Conservation (phyloP, 1,140 invertebrate genomes). For the Lepidostoma basale region DNA sequence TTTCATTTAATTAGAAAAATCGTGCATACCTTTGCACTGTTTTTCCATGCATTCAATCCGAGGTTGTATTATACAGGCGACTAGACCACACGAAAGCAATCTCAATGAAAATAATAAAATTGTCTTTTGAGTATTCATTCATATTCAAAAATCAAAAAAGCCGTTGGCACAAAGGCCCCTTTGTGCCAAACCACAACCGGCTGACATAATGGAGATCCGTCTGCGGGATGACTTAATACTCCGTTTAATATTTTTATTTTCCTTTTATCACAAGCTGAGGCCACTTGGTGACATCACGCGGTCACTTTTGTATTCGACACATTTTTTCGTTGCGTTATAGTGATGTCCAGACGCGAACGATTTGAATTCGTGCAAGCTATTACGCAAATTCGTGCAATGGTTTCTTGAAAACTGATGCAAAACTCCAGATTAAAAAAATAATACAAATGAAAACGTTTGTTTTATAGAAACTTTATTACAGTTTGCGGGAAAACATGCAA, state of each 20-base stretch:
- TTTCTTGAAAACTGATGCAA: too few species aligned
- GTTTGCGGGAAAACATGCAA: too few species aligned
- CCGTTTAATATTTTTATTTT: constrained; percentile 10
- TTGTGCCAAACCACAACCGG: constrained; percentile 6
- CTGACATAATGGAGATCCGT: constrained; percentile 10
- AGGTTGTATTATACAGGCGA: too few species aligned
- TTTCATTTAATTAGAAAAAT: too few species aligned
- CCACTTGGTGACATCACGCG: constrained; percentile 25
- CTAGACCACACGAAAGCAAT: constrained; percentile 3
- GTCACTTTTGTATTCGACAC: constrained; percentile 4
- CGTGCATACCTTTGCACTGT: too few species aligned
- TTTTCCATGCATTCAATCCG: too few species aligned
- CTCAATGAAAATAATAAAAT: background rate
- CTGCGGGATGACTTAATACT: constrained; percentile 15
- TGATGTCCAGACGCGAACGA: too few species aligned
- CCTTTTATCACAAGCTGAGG: background rate
- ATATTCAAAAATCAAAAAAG: constrained; percentile 4
- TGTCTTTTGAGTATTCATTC: background rate
- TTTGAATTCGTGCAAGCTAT: too few species aligned
- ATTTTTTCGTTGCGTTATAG: constrained; percentile 19
- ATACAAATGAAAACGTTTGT: too few species aligned
- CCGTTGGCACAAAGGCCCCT: background rate
- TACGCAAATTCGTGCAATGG: too few species aligned
- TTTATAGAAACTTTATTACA: too few species aligned
- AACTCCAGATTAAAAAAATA: too few species aligned